Evolutionary conservation across 2,113 vertebrate genomes (phyloP).

Genomic region (Bothrops jararaca): DNA sequence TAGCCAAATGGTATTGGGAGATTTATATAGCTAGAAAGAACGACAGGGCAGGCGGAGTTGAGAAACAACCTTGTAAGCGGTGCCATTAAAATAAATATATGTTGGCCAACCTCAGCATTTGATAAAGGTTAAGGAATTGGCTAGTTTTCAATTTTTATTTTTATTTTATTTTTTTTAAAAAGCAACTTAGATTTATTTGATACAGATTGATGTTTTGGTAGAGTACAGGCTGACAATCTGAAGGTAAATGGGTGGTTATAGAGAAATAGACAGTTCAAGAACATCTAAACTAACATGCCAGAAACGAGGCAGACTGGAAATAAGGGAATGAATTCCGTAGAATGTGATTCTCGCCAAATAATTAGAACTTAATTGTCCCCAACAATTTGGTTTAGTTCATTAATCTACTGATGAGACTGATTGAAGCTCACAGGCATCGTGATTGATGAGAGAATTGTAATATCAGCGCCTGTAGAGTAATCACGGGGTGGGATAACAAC

Average conservation of each 20-base stretch:
- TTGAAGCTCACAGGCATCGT: not conserved
- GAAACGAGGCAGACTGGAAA: not conserved
- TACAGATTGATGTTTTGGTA: not conserved
- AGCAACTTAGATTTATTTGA: not conserved
- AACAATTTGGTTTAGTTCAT: not conserved
- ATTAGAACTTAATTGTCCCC: not conserved
- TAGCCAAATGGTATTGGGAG: not conserved
- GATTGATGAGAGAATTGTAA: not conserved
- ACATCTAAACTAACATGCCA: not conserved
- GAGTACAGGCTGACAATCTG: not conserved
- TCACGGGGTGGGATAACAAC: not conserved
- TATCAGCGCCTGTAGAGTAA: not conserved
- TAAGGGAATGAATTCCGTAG: not conserved
- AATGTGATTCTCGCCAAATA: not conserved
- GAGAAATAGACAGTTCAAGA: not conserved
- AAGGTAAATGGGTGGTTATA: not conserved
- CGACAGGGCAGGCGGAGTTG: not conserved
- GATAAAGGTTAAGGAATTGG: not conserved
- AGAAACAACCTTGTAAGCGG: slow-evolving; percentile 3
- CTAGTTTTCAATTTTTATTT: not conserved
- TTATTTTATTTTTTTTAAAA: not conserved
- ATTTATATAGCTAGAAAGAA: not conserved
- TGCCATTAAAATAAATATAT: not conserved
- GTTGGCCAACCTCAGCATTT: not conserved
- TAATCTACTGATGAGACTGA: not conserved